Evolutionary conservation across 2,797 vertebrate genomes (phyloP).

Genomic region (Danio choprae): DNA sequence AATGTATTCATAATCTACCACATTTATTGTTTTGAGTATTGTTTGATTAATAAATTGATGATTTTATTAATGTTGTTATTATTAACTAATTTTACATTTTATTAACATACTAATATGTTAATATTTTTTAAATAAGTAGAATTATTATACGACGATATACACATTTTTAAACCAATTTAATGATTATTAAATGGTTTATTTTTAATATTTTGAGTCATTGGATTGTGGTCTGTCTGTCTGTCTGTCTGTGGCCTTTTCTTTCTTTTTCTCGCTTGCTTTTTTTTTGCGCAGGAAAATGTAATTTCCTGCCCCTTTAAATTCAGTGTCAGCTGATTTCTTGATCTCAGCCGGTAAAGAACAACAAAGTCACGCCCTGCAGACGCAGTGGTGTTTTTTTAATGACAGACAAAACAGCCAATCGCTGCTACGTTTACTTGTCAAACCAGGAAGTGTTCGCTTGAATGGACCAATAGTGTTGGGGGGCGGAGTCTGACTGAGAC

Average conservation of each 20-base stretch:
- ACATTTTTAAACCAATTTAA: too few species aligned
- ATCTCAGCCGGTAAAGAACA: constrained; percentile 50
- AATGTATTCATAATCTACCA: too few species aligned
- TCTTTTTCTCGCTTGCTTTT: neutral
- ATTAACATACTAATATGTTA: too few species aligned
- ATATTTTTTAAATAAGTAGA: too few species aligned
- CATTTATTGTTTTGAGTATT: too few species aligned
- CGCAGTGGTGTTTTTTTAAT: neutral
- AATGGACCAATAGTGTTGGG: constrained; percentile 65
- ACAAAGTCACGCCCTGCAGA: constrained; percentile 59
- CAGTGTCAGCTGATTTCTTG: constrained; percentile 59
- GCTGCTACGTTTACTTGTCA: neutral
- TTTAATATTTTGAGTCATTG: too few species aligned
- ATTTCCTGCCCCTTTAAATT: constrained; percentile 53
- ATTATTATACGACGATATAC: too few species aligned
- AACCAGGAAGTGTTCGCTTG: constrained; percentile 52
- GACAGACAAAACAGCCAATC: constrained; percentile 63
- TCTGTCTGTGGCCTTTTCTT: neutral
- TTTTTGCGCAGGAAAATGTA: neutral
- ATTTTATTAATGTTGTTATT: too few species aligned
- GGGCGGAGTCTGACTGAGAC: constrained; percentile 38
- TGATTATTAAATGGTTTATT: too few species aligned
- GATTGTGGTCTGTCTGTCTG: neutral
- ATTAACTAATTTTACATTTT: too few species aligned
- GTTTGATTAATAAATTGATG: too few species aligned